These are phyloP conservation scores for Sceloporus undulatus DNA, from an alignment of 2,113 vertebrate species.

Conservation along the genomic window DNA sequence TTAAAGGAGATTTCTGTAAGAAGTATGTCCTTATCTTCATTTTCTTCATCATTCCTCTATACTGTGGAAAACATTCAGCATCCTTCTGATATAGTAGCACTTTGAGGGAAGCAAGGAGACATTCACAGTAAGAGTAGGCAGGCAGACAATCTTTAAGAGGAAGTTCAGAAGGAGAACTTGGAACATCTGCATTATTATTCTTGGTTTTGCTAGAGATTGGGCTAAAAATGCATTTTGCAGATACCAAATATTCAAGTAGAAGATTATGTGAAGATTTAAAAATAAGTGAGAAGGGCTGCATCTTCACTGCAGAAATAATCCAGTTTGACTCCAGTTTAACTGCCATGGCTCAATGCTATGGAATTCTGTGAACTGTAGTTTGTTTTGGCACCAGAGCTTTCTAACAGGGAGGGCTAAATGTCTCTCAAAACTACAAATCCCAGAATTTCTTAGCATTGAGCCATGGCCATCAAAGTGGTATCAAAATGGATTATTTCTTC, in stretches of 20 bases:
- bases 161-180: constrained; percentile 51
- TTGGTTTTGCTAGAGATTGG: constrained; percentile 46
- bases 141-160: background rate
- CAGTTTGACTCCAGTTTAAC: too few relatives aligned
- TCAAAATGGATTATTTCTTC: too few relatives aligned
- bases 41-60: background rate
- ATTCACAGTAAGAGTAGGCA: background rate
- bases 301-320: too few relatives aligned
- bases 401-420: too few relatives aligned
- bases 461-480: too few relatives aligned
- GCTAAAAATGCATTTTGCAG: background rate
- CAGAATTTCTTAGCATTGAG: too few relatives aligned
- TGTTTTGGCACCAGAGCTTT: too few relatives aligned
- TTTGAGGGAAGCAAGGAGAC: background rate
- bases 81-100: constrained; percentile 9
- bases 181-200: constrained; percentile 49
- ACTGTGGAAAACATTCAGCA: background rate
- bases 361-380: too few relatives aligned
- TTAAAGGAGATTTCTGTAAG: background rate
- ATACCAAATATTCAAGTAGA: background rate
- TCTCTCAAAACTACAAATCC: too few relatives aligned
- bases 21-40: constrained; percentile 9
- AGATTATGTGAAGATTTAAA: background rate
- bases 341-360: too few relatives aligned
- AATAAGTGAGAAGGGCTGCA: background rate